Evolutionary conservation across 2,888 invertebrate species (phyloP).

Genomic region (Lysandra coridon): DNA sequence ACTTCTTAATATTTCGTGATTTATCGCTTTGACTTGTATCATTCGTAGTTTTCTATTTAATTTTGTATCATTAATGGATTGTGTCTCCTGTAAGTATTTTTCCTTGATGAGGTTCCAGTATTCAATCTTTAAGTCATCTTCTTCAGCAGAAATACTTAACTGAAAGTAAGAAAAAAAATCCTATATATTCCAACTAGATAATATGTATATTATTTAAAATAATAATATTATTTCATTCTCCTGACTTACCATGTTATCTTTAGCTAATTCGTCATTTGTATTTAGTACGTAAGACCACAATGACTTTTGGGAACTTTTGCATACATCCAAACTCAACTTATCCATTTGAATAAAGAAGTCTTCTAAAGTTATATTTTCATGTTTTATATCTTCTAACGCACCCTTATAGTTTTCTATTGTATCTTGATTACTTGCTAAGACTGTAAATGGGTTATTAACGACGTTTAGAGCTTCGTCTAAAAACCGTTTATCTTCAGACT

Average conservation of each 20-base stretch:
- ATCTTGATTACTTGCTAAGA: slow-evolving; percentile 54
- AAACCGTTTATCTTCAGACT: slow-evolving; percentile 66
- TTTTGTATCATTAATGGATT: slow-evolving; percentile 50
- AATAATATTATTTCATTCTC: background rate
- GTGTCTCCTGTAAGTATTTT: slow-evolving; percentile 57
- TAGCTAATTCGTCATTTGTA: slow-evolving; percentile 64
- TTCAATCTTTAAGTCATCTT: slow-evolving; percentile 72
- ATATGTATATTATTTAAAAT: background rate
- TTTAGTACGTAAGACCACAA: slow-evolving; percentile 72
- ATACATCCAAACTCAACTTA: slow-evolving; percentile 66
- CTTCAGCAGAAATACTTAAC: slow-evolving; percentile 68
- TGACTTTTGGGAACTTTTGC: slow-evolving; percentile 69
- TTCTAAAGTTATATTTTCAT: slow-evolving; percentile 59
- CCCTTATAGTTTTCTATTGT: slow-evolving; percentile 57
- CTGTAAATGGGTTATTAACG: slow-evolving; percentile 60
- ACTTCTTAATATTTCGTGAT: slow-evolving; percentile 73
- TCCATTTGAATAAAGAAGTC: slow-evolving; percentile 71
- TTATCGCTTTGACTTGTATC: slow-evolving; percentile 69
- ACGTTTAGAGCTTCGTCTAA: slow-evolving; percentile 68
- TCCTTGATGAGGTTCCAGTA: slow-evolving; percentile 71
- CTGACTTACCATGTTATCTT: slow-evolving; percentile 67
- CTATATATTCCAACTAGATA: background rate
- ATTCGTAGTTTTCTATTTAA: slow-evolving; percentile 64
- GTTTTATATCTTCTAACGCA: slow-evolving; percentile 60
- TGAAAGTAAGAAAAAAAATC: slow-evolving; percentile 42